Base-by-base conservation (phyloP, 2,113 vertebrate species). In the Maccullochella peelii region DNA sequence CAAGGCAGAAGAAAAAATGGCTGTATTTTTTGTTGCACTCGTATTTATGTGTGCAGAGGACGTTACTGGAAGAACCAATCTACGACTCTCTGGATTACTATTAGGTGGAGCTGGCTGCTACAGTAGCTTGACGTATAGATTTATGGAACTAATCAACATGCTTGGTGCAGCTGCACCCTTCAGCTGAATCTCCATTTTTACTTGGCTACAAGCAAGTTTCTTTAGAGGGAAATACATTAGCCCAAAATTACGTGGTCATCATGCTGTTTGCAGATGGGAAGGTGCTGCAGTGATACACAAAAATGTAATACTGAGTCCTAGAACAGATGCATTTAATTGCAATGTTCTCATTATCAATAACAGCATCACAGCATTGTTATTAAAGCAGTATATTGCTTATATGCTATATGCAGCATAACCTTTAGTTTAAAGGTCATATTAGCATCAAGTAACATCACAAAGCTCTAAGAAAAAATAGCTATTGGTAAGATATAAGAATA, bases 121-220 rank as follows among this genome's bases (percentile, higher is more conserved):
- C 11, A 23, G n/a, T 52, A 50, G 20, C 30, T 62, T 79, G 18
- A 23, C 6, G 14, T 77, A 40, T 63, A 62, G 47, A 72, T 86
- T 82, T 52, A 54, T 63, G 67, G 72, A 73, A 69, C 0, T 40
- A 78, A 73, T 75, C 15, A 73, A 9, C 50, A 15, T 38, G 57
- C 58, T 79, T 47, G 59, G 30, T 59, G 27, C 49, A 77, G 67
- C 73, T 72, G 59, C 40, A 66, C 9, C 36, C 25, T 69, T 40
- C 65, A 66, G 40, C 50, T 61, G 50, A 55, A 36, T 69, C 7
- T 44, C 36, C 18, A 38, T 38, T 61, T 71, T 52, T 54, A 9
- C 12, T 44, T 36, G 25, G 15, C 49, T 50, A 50, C 49, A 20
- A 50, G 16, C 47, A 33, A 47, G 8, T 68, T 55, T 57, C 33